phyloP scores from a whole-genome alignment of 2,113 vertebrate species.

The Bagarius yarrelli region DNA sequence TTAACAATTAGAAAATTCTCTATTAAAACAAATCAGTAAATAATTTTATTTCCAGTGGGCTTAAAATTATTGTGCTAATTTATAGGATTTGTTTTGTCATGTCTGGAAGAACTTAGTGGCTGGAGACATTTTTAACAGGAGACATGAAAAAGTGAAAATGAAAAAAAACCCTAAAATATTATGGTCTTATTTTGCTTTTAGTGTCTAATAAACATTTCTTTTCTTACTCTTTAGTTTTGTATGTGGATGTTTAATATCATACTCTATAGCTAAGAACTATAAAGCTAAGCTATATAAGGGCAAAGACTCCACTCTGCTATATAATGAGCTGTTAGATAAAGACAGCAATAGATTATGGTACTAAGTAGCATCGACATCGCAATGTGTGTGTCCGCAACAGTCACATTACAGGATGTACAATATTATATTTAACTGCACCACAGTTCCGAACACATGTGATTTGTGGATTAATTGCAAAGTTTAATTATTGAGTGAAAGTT shows the following conservation, averaged over 20 bases:
- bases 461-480: too few relatives aligned
- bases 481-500: too few relatives aligned
- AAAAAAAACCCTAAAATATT: background rate
- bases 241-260: background rate
- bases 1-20: too few relatives aligned
- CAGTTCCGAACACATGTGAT: too few relatives aligned
- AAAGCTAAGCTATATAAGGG: background rate
- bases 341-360: background rate
- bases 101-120: background rate
- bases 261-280: too few relatives aligned
- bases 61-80: slow-evolving; percentile 1
- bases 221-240: background rate
- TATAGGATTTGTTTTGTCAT: background rate
- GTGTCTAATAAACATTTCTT: background rate
- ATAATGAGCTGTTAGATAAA: background rate
- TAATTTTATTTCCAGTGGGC: background rate
- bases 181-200: background rate
- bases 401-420: too few relatives aligned
- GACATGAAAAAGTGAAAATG: background rate
- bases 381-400: too few relatives aligned
- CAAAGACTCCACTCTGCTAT: background rate
- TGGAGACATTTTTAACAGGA: too few relatives aligned
- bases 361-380: background rate
- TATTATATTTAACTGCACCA: too few relatives aligned
- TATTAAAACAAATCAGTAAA: background rate